These are phyloP conservation scores for Chlamydotis undulata DNA, from an alignment of 2,113 vertebrate species.

Conservation along the genomic window DNA sequence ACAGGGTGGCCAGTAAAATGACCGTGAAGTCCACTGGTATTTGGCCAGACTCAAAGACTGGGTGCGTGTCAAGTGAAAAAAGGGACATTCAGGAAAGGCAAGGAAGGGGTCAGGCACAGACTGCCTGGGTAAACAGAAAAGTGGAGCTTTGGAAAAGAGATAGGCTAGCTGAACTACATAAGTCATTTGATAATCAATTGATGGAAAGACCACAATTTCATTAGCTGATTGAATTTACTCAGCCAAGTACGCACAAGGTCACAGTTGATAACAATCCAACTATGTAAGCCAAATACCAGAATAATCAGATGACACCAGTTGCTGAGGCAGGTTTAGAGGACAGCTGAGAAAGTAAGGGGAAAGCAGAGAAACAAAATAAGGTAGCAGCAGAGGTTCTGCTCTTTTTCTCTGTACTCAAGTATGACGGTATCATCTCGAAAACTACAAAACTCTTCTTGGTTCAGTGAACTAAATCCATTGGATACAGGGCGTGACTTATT, in stretches of 20 bases:
- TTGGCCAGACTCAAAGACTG: background rate
- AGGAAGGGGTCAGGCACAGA: background rate
- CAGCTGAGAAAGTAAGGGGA: background rate
- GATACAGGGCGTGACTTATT: background rate
- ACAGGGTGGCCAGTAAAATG: background rate
- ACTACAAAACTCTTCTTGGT: background rate
- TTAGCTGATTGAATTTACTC: conserved; percentile 38
- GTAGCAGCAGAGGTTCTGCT: background rate
- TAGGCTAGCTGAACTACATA: background rate
- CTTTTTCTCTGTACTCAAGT: background rate
- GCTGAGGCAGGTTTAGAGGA: conserved; percentile 26
- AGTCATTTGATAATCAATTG: background rate
- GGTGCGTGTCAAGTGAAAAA: background rate
- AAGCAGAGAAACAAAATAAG: background rate
- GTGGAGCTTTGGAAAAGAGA: background rate
- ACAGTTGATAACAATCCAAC: background rate
- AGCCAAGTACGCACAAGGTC: conserved; percentile 12
- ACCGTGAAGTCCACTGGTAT: background rate
- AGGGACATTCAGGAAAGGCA: background rate
- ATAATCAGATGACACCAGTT: conserved; percentile 36
- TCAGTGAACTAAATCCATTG: background rate
- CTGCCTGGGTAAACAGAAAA: background rate
- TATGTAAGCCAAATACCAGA: conserved; percentile 3
- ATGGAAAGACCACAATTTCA: background rate
- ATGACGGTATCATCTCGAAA: background rate